Percentiles rank a stretch among this genome's conserved stretches.
Conservation (phyloP, 2,888 invertebrate genomes). For the Temnothorax rugatulus region DNA sequence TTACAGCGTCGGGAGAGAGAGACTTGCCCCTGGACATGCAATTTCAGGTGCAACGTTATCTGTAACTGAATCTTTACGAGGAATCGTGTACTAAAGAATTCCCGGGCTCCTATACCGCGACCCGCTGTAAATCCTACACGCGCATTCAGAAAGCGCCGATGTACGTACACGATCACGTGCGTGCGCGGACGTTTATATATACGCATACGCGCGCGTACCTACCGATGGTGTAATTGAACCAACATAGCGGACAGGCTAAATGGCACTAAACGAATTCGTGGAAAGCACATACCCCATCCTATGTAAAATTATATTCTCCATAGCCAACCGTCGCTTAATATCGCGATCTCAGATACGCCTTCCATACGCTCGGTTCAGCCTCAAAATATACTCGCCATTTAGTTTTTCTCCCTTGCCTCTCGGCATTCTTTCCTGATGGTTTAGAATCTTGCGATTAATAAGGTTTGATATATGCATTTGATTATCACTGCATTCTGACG, state of each 20-base stretch:
- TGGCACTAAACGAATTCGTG: slow-evolving; percentile 80
- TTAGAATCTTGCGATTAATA: slow-evolving; percentile 16
- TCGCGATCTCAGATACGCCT: slow-evolving; percentile 52
- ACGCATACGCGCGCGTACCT: neutral
- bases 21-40: slow-evolving; percentile 61
- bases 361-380: neutral
- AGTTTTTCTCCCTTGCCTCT: neutral
- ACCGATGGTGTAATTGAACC: slow-evolving; percentile 74
- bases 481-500: neutral
- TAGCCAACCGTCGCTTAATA: slow-evolving; percentile 42
- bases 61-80: slow-evolving; percentile 69
- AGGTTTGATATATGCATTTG: neutral
- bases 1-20: slow-evolving; percentile 31
- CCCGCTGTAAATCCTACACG: neutral
- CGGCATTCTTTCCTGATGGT: neutral
- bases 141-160: slow-evolving; percentile 42
- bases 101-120: slow-evolving; percentile 28
- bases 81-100: slow-evolving; percentile 32
- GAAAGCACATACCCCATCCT: slow-evolving; percentile 79
- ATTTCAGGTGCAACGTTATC: slow-evolving; percentile 68
- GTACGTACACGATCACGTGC: slow-evolving; percentile 22
- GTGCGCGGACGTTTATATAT: neutral
- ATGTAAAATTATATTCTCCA: slow-evolving; percentile 80
- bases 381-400: neutral
- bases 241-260: slow-evolving; percentile 74